Conservation (phyloP, 1,140 invertebrate genomes). For the Cepaea nemoralis region DNA sequence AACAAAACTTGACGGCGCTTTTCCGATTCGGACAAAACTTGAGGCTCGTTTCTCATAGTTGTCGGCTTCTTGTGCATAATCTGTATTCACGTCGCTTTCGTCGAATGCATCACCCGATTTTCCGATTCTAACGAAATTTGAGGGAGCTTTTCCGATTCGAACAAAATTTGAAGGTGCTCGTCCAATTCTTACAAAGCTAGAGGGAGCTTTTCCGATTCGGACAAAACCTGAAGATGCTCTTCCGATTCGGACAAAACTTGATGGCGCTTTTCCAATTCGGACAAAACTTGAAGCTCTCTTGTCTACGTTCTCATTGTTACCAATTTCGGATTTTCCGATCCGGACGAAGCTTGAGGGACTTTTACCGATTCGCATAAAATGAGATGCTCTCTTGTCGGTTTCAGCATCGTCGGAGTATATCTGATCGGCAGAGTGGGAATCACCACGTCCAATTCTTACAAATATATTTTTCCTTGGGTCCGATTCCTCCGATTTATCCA, state of each 20-base stretch:
- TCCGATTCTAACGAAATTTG: constrained; percentile 34
- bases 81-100: not conserved
- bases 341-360: constrained; percentile 2
- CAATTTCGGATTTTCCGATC: not conserved
- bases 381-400: constrained; percentile 17
- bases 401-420: not conserved
- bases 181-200: constrained; percentile 42
- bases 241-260: constrained; percentile 30
- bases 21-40: not conserved
- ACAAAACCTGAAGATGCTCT: constrained; percentile 8
- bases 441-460: constrained; percentile 30
- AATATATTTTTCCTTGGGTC: constrained; percentile 5
- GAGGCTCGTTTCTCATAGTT: constrained; percentile 22
- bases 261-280: constrained; percentile 33
- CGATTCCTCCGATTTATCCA: constrained; percentile 22
- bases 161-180: constrained; percentile 25
- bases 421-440: no score
- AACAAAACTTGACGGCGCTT: constrained; percentile 3
- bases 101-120: no score
- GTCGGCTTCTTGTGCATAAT: not conserved
- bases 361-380: constrained; percentile 39
- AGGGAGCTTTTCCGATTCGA: constrained; percentile 27
- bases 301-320: not conserved
- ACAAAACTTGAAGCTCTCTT: constrained; percentile 35
- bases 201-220: constrained; percentile 14